Conservation (phyloP, 92 coral and sea anemone genomes). For the Actinostola sp. region DNA sequence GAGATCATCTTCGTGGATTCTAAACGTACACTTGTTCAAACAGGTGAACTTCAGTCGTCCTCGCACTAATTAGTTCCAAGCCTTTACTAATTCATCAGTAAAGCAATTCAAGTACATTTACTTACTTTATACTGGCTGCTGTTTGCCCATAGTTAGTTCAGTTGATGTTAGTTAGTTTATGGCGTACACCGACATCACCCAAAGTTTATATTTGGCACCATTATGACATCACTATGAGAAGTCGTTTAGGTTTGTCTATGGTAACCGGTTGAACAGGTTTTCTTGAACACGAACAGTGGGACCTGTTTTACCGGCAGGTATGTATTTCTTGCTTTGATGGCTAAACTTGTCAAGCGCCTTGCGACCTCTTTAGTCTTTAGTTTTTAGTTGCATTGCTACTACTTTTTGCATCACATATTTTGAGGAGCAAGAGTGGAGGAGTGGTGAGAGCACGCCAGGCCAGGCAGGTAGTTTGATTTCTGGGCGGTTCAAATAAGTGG, state of each 20-base stretch:
- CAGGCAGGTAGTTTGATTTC: too few species aligned
- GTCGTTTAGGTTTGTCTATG: not conserved
- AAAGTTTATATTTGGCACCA: not conserved
- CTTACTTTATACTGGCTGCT: not conserved
- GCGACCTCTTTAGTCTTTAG: not conserved
- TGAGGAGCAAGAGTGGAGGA: too few species aligned
- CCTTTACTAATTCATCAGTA: too few species aligned
- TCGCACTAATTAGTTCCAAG: too few species aligned
- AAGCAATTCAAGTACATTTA: too few species aligned
- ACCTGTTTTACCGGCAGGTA: slow-evolving; percentile 23
- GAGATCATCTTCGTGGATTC: too few species aligned
- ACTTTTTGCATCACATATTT: too few species aligned
- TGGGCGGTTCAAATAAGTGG: too few species aligned
- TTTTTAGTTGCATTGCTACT: not conserved
- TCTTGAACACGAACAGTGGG: not conserved
- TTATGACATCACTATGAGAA: not conserved
- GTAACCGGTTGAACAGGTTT: slow-evolving; percentile 21
- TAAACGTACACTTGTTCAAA: too few species aligned
- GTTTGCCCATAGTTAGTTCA: not conserved
- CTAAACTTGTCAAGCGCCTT: slow-evolving; percentile 5
- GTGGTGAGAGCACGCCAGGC: too few species aligned
- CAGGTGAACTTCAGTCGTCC: too few species aligned
- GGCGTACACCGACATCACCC: slow-evolving; percentile 2
- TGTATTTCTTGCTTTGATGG: not conserved
- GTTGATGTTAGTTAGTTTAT: too few species aligned